Evolutionary conservation across 2,888 invertebrate genomes (phyloP), one percentile per base, ranked within the genome.

Genomic region (Heliothis peltigera): DNA sequence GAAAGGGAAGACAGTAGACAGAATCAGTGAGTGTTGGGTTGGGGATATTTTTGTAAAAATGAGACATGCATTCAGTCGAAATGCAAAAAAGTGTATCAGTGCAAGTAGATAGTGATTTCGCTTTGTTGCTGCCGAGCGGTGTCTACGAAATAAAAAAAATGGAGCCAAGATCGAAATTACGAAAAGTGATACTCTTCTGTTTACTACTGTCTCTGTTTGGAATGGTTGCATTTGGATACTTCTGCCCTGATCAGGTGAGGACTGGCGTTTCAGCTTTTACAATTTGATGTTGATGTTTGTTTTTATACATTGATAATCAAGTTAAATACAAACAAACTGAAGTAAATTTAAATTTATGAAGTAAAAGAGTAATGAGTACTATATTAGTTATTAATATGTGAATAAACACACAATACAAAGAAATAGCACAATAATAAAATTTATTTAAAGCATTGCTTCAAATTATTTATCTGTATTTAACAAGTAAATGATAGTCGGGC

Each of bases 151-250:
- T 97, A 86, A 97, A 97, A 93, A 97, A 97, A 96, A 98, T 98
- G 98, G 98, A 98, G 96, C 96, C 97, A 87, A 96, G 97, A 93
- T 97, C 97, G 85, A 97, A 96, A 93, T 95, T 98, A 88, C 96
- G 97, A 89, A 97, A 97, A 95, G 96, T 98, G 89, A 97, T 97
- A 87, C 95, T 97, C 86, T 96, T 98, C 92, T 98, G 98, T 94
- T 95, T 98, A 87, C 96, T 97, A 84, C 96, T 98, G 86, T 97
- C 98, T 80, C 96, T 98, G 76, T 97, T 97, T 89, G 98, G 98
- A 79, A 98, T 98, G 92, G 96, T 98, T 82, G 98, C 98, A 85
- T 97, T 98, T 90, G 98, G 98, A 85, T 98, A 98, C 92, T 98
- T 98, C 88, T 98, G 98, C 89, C 98, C 98, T 76, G 98, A 98